These are phyloP conservation scores for Oopsacas minuta DNA, from an alignment of 37 sponge, comb jelly and placozoan species.

Conservation along the genomic window DNA sequence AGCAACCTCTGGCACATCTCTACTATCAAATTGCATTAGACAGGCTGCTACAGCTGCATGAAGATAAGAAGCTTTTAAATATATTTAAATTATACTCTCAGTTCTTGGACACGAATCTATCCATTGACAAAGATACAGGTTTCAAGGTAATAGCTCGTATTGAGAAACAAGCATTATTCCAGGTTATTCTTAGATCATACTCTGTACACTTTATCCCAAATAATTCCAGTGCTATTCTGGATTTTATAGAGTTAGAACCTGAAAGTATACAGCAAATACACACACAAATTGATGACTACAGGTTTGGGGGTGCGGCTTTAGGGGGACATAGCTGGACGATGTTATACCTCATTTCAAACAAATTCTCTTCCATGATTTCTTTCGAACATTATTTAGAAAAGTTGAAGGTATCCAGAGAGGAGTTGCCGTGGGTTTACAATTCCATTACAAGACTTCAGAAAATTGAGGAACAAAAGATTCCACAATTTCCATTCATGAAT, in stretches of 20 bases:
- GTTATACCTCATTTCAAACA: neutral
- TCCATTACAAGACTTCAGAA: neutral
- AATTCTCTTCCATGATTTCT: neutral
- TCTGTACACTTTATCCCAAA: neutral
- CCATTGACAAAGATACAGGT: neutral
- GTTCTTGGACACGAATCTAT: neutral
- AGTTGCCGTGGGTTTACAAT: neutral
- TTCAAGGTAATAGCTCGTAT: slow-evolving; percentile 41
- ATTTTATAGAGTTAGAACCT: neutral
- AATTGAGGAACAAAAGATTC: neutral
- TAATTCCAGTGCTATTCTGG: slow-evolving; percentile 5
- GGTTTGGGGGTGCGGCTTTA: slow-evolving; percentile 38
- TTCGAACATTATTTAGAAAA: neutral
- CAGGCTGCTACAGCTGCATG: slow-evolving; percentile 27
- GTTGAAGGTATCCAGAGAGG: neutral
- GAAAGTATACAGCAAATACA: slow-evolving; percentile 24
- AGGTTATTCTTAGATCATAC: slow-evolving; percentile 30
- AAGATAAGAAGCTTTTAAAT: slow-evolving; percentile 5
- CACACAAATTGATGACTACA: slow-evolving; percentile 30
- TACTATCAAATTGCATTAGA: slow-evolving; percentile 64
- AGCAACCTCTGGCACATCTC: slow-evolving; percentile 63
- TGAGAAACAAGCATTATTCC: slow-evolving; percentile 68
- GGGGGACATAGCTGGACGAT: slow-evolving; percentile 47
- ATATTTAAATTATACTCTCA: slow-evolving; percentile 5
- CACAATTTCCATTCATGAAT: slow-evolving; percentile 11